Base-by-base conservation (phyloP, 37 sponge, comb jelly and placozoan genomes). In the Beroe forskalii region DNA sequence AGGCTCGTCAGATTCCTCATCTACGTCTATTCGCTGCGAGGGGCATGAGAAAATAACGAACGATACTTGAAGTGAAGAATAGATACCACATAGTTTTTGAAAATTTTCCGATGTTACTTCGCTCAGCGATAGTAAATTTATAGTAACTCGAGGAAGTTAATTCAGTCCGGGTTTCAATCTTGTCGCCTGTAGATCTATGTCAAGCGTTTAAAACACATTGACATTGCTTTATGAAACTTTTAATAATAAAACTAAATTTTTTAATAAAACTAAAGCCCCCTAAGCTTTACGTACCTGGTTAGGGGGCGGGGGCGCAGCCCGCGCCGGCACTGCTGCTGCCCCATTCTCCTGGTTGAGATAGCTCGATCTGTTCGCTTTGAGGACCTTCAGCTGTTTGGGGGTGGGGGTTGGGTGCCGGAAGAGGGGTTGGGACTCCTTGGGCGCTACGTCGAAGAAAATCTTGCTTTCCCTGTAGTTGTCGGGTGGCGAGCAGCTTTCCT, bases 331-430 rank as follows among this genome's bases (percentile, higher is more conserved):
- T 6, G 86, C 86, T 3, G 86, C 27, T 22, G 86, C 86, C 1
- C 86, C 55, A 48, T 41, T 44, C 55, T 80, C 86, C 86, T 80
- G 86, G 19, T 22, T 43, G 48, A 80, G 55, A 41, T 44, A 80
- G 3, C 40, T 38, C 44, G 86, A 23, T 41, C 86, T 80, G 14
- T 80, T 32, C 14, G 44, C 55, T 25, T 80, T 80, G 48, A 80
- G 44, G 12, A 44, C 55, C 23, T 80, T 80, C 27, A 80, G 86
- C 42, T 80, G 86, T 80, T 80, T 80, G 24, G 86, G 86, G 3
- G 86, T 80, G 19, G 86, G 86, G 55, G 86, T 80, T 3, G 86
- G 86, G 35, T 80, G 86, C 42, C 86, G 23, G 44, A 43, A 80
- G 38, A 80, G 35, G 27, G 55, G 55, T 25, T 44, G 55, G 4